These are phyloP conservation scores for Lerema accius DNA, from an alignment of 1,140 invertebrate species.

Conservation along the genomic window DNA sequence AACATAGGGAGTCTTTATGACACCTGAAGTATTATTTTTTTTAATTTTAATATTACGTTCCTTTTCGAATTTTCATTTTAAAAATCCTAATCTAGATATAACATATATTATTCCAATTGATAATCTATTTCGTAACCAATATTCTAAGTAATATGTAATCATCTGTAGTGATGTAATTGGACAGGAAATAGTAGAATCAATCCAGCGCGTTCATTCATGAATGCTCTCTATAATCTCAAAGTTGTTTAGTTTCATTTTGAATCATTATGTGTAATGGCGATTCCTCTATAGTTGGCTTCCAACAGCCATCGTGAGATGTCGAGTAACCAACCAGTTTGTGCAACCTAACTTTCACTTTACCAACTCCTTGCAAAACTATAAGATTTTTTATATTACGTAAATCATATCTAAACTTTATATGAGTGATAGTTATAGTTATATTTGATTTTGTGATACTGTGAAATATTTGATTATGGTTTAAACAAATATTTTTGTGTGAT, in stretches of 20 bases:
- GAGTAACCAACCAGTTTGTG: conserved; percentile 2
- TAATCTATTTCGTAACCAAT: too few species aligned
- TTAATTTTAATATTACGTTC: too few species aligned
- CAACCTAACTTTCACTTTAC: conserved; percentile 13
- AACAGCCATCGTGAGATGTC: conserved; percentile 4
- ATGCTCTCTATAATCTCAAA: neutral
- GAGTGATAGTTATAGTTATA: neutral
- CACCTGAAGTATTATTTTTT: too few species aligned
- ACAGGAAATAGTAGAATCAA: neutral
- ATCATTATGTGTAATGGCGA: conserved; percentile 4
- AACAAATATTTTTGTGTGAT: neutral
- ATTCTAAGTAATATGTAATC: too few species aligned
- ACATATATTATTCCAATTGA: too few species aligned
- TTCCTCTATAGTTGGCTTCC: conserved; percentile 1
- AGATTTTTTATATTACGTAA: neutral
- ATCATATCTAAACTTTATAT: neutral
- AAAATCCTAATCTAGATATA: too few species aligned
- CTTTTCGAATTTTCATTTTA: too few species aligned
- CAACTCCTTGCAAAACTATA: conserved; percentile 10
- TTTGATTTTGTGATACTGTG: neutral
- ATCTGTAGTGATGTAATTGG: too few species aligned
- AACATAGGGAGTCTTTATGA: too few species aligned
- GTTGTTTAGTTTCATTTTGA: neutral
- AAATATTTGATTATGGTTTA: neutral
- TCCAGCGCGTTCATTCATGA: neutral